These are phyloP conservation scores for Protonemura montana DNA, from an alignment of 2,888 invertebrate species.

Conservation along the genomic window DNA sequence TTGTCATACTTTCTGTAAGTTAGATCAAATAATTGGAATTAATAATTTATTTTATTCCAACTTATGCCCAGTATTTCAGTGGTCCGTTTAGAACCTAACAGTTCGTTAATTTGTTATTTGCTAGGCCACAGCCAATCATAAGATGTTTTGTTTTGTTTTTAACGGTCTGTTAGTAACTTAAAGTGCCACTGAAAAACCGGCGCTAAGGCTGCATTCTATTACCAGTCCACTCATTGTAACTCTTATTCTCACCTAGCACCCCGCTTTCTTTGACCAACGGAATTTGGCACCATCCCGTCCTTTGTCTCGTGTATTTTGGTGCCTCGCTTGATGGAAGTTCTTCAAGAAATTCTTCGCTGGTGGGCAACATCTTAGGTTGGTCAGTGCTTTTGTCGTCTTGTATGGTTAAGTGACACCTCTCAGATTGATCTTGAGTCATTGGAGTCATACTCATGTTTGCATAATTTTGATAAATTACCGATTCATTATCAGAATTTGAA, in stretches of 20 bases:
- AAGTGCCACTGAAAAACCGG: too few species aligned
- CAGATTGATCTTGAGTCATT: background rate
- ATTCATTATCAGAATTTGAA: background rate
- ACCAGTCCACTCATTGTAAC: too few species aligned
- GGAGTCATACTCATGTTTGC: background rate
- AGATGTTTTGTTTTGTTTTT: too few species aligned
- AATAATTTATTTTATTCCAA: background rate
- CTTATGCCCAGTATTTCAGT: background rate
- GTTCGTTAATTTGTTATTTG: too few species aligned
- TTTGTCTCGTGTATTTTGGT: background rate
- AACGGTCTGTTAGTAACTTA: too few species aligned
- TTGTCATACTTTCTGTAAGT: background rate
- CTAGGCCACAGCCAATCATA: too few species aligned
- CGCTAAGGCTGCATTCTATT: too few species aligned
- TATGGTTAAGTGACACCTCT: background rate
- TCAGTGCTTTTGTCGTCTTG: background rate
- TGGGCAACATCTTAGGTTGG: background rate
- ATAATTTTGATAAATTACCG: background rate
- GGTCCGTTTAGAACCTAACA: too few species aligned
- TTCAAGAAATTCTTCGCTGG: background rate
- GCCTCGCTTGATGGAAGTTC: background rate
- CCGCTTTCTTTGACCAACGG: background rate
- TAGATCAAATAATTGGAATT: background rate
- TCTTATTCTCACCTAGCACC: background rate
- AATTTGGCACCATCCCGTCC: constrained; percentile 14